These are phyloP conservation scores for Sebastes taczanowskii DNA, from an alignment of 2,797 vertebrate genomes.

Conservation along the genomic window DNA sequence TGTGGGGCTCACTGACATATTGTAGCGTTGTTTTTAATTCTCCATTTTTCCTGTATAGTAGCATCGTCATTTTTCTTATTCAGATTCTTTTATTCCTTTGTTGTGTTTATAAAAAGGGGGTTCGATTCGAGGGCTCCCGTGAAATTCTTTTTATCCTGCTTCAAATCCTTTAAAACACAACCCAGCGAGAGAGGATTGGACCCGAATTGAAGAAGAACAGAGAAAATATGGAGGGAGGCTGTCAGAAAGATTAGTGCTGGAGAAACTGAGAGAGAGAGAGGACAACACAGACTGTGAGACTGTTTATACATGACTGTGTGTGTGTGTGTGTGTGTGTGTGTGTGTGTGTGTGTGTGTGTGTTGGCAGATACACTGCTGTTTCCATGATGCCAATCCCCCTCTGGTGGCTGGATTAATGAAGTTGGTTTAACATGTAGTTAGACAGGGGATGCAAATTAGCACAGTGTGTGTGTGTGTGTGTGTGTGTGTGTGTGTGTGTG, in stretches of 20 bases:
- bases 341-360: slow-evolving; percentile 25
- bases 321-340: neutral
- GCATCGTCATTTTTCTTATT: neutral
- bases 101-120: slow-evolving; percentile 36
- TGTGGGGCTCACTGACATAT: neutral
- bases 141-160: slow-evolving; percentile 56
- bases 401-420: slow-evolving; percentile 56
- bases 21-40: slow-evolving; percentile 28
- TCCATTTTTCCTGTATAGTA: neutral
- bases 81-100: neutral
- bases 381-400: slow-evolving; percentile 41
- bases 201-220: slow-evolving; percentile 13
- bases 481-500: neutral
- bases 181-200: slow-evolving; percentile 30
- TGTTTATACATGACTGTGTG: slow-evolving; percentile 16
- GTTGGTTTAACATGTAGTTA: slow-evolving; percentile 46
- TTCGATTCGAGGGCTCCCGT: slow-evolving; percentile 37
- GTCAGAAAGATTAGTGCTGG: slow-evolving; percentile 54
- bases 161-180: slow-evolving; percentile 56
- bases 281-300: neutral
- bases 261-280: slow-evolving; percentile 2
- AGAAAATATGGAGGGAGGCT: slow-evolving; percentile 47
- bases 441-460: slow-evolving; percentile 21
- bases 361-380: slow-evolving; percentile 38
- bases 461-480: neutral